Evolutionary conservation across 2,797 vertebrate species (phyloP), one percentile per base, ranked within the genome.

Genomic region (Crax fasciolata): DNA sequence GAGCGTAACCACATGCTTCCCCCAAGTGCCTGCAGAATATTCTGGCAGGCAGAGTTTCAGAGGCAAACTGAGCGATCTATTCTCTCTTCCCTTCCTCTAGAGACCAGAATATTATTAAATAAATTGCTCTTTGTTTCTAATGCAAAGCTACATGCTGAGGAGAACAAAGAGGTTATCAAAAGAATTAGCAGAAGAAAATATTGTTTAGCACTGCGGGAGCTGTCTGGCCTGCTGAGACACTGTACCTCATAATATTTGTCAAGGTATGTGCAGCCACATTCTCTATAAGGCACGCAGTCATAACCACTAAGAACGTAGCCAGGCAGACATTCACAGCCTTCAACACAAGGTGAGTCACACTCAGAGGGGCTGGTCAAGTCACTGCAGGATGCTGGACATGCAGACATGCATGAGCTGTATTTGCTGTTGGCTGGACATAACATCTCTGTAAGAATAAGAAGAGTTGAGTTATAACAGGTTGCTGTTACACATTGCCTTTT

Each of bases 301-400:
- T 41, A 94, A 17, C 67, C 97, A 35, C 97, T 98, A 3, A 97
- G 96, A 77, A 97, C 63, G 15, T 96, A 97, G 38, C 97, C 97
- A 43, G 91, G 82, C 21, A 96, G 76, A 84, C 97, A 98, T 92
- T 97, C 93, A 46, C 98, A 98, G 93, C 97, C 97, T 89, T 98
- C 97, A 23, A 87, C 44, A 55, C 91, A 96, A 25, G 96, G 95
- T 10, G 54, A 63, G 59, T 92, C 89, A 19, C 97, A 98, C 71
- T 97, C 96, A 41, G 89, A 95, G 35, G 97, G 84, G 55, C 97
- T 96, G 41, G 97, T 94, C 49, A 97, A 62, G 61, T 98, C 91
- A 0, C 23, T 87, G 77, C 98, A 98, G 48, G 97, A 97, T 2
- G 95, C 87, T 15, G 98, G 97, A 39, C 97, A 98, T 23, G 97